Conservation (phyloP, 2,113 vertebrate genomes). For the Hippolais icterina region DNA sequence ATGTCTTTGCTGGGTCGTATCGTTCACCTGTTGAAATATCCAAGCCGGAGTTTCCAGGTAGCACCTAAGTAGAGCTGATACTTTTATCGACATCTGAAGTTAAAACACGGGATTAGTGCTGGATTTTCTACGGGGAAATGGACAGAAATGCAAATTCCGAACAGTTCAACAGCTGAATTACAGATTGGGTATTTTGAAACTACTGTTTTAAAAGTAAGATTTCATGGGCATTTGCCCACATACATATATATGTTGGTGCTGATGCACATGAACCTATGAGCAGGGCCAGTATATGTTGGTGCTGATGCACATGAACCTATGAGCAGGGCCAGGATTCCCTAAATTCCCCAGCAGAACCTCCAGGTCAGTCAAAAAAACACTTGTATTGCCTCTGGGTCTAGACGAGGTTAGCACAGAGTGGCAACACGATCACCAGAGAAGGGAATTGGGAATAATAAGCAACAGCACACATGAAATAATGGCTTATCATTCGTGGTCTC, state of each 20-base stretch:
- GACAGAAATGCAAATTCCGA: neutral
- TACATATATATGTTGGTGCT: neutral
- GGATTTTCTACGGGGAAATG: neutral
- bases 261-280: neutral
- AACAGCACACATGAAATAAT: neutral
- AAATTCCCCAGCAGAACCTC: neutral
- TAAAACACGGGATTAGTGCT: neutral
- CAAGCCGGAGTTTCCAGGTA: neutral
- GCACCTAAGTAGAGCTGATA: neutral
- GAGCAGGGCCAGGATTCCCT: neutral
- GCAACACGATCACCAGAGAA: rapidly evolving
- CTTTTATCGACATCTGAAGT: neutral
- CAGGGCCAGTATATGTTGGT: neutral
- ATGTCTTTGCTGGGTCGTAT: neutral
- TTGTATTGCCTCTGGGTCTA: neutral
- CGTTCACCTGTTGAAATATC: neutral
- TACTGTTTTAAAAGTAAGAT: neutral
- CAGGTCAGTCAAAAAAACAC: neutral
- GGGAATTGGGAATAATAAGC: neutral
- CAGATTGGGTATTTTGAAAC: neutral
- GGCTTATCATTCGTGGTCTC: neutral
- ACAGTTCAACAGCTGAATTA: neutral
- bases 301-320: neutral
- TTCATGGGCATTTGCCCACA: neutral
- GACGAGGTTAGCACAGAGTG: neutral